phyloP scores from a whole-genome alignment of 2,797 vertebrate genomes.

The Notolepis coatsorum region DNA sequence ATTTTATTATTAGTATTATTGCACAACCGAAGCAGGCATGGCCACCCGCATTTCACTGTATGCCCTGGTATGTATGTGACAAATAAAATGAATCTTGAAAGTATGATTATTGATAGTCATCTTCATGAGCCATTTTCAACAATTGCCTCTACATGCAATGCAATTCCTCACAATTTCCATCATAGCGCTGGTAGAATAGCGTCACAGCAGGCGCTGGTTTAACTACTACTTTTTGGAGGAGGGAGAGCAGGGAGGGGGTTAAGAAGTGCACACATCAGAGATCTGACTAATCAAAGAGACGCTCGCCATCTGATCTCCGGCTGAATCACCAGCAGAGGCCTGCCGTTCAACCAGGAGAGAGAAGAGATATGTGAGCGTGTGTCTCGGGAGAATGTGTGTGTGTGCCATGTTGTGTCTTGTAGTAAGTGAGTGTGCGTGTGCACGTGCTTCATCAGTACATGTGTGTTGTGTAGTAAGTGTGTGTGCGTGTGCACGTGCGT shows the following conservation, averaged over 20 bases:
- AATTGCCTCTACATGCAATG: no score
- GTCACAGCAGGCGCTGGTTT: conserved; percentile 51
- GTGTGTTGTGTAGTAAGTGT: neutral
- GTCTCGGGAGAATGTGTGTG: neutral
- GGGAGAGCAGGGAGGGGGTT: conserved; percentile 21
- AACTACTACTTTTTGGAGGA: conserved; percentile 16
- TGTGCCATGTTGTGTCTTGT: neutral
- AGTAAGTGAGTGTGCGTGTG: neutral
- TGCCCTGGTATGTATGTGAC: no score
- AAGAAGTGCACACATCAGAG: conserved; percentile 26
- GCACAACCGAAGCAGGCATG: no score
- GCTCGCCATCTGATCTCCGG: conserved; percentile 34
- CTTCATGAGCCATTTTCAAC: no score
- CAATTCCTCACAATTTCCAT: no score
- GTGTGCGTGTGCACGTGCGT: neutral
- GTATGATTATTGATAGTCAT: no score
- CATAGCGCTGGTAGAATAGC: no score
- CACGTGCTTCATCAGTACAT: no score
- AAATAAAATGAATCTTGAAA: no score
- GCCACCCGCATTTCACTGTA: no score
- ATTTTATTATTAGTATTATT: no score
- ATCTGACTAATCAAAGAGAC: conserved; percentile 54
- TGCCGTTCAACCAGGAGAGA: neutral
- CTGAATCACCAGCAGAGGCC: conserved; percentile 11
- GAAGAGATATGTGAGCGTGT: no score